phyloP scores from a whole-genome alignment of 2,888 invertebrate species.

The Spodoptera littoralis region DNA sequence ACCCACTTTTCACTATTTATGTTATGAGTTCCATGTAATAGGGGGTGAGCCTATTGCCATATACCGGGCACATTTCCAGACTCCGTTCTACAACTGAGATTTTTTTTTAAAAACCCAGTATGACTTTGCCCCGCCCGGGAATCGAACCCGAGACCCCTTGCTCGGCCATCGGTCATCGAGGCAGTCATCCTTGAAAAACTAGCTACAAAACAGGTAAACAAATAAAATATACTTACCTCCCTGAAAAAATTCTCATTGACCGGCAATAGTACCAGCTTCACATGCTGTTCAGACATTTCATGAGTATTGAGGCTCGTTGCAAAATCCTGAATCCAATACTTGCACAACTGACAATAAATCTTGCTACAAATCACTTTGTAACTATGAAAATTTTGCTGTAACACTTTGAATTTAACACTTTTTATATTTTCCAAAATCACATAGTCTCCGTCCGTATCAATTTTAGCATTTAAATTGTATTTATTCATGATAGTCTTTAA shows the following conservation, averaged over 20 bases:
- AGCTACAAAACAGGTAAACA: background rate
- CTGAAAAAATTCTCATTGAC: conserved; percentile 11
- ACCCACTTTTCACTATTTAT: too few species aligned
- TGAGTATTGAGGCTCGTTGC: too few species aligned
- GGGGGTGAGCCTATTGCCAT: too few species aligned
- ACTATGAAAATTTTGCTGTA: conserved; percentile 23
- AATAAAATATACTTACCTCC: conserved; percentile 13
- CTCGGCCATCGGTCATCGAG: too few species aligned
- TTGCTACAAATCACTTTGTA: background rate
- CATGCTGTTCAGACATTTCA: too few species aligned
- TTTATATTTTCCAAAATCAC: conserved; percentile 8
- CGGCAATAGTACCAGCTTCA: background rate
- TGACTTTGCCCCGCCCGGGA: too few species aligned
- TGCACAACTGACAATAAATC: conserved; percentile 27
- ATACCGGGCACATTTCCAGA: too few species aligned
- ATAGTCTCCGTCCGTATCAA: background rate
- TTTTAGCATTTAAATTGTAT: background rate
- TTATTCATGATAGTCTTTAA: conserved; percentile 13
- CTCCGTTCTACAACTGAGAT: too few species aligned
- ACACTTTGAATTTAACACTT: conserved; percentile 5
- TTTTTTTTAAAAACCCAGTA: too few species aligned
- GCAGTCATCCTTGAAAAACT: too few species aligned
- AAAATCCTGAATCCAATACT: background rate
- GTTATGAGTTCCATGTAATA: too few species aligned
- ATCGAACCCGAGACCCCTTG: too few species aligned